phyloP scores from a whole-genome alignment of 2,888 invertebrate species.

The Drosophila nr. perissopoda region DNA sequence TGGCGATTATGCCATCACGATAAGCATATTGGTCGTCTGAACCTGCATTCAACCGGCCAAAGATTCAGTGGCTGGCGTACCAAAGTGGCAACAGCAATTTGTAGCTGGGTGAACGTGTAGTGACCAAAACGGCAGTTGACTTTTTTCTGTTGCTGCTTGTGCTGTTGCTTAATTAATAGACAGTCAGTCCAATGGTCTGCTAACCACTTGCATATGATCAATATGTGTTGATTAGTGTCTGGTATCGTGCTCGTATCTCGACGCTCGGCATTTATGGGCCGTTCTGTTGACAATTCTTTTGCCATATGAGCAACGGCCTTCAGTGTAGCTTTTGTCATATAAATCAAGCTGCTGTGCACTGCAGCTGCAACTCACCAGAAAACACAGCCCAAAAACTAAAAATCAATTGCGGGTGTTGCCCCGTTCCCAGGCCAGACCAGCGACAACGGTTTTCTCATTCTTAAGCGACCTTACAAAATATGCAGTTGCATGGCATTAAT shows the following conservation, averaged over 20 bases:
- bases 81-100: constrained; percentile 80
- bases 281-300: constrained; percentile 75
- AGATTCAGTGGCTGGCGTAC: constrained; percentile 62
- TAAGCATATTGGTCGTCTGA: constrained; percentile 72
- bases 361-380: constrained; percentile 47
- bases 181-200: constrained; percentile 35
- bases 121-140: constrained; percentile 75
- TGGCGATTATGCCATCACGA: constrained; percentile 51
- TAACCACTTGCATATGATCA: constrained; percentile 76
- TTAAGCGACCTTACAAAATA: constrained; percentile 74
- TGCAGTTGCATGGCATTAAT: constrained; percentile 65
- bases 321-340: constrained; percentile 66
- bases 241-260: constrained; percentile 65
- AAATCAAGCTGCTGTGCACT: constrained; percentile 52
- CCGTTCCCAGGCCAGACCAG: constrained; percentile 48
- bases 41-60: constrained; percentile 40
- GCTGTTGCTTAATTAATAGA: constrained; percentile 61
- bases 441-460: constrained; percentile 40
- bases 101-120: constrained; percentile 76
- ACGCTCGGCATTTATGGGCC: constrained; percentile 71
- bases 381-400: constrained; percentile 15
- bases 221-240: constrained; percentile 74
- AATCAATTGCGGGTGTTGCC: constrained; percentile 72
- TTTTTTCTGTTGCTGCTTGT: constrained; percentile 49
- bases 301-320: constrained; percentile 77